A percentile compares a stretch with the other conserved stretches of the same genome.
Conservation (phyloP, 1,140 invertebrate genomes). For the Microplitis demolitor region DNA sequence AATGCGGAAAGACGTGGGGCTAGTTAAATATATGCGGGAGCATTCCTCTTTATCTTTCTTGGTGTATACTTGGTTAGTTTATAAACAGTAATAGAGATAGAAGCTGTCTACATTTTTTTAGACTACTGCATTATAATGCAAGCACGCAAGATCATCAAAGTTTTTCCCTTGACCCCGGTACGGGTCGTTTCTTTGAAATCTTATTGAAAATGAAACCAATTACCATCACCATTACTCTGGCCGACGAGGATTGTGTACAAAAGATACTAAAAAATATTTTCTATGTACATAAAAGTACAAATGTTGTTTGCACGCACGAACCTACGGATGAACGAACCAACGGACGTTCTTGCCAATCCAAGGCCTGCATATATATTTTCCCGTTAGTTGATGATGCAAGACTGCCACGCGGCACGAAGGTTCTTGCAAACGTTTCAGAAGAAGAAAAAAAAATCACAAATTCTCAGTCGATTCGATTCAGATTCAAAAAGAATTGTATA, state of each 20-base stretch:
- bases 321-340: not conserved
- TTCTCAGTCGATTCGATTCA: not conserved
- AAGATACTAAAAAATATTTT: not conserved
- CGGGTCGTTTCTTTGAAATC: not conserved
- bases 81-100: not conserved
- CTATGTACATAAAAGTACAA: not conserved
- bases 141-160: not conserved
- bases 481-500: too few relatives aligned
- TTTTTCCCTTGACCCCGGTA: not conserved
- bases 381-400: constrained; percentile 12
- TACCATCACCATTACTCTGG: not conserved
- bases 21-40: not conserved
- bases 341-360: not conserved
- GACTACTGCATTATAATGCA: not conserved
- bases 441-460: not conserved
- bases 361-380: constrained; percentile 6
- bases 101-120: not conserved
- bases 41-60: not conserved
- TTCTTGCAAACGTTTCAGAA: not conserved
- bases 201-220: constrained; percentile 22
- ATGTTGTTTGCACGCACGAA: constrained; percentile 1
- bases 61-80: not conserved
- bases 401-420: constrained; percentile 9
- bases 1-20: constrained; percentile 13
- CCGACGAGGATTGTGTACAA: too few relatives aligned